Percentiles rank a stretch among this genome's conserved stretches.
These are phyloP conservation scores for Cryptoblepharus egeriae DNA, from an alignment of 2,797 vertebrate genomes.

Conservation along the genomic window DNA sequence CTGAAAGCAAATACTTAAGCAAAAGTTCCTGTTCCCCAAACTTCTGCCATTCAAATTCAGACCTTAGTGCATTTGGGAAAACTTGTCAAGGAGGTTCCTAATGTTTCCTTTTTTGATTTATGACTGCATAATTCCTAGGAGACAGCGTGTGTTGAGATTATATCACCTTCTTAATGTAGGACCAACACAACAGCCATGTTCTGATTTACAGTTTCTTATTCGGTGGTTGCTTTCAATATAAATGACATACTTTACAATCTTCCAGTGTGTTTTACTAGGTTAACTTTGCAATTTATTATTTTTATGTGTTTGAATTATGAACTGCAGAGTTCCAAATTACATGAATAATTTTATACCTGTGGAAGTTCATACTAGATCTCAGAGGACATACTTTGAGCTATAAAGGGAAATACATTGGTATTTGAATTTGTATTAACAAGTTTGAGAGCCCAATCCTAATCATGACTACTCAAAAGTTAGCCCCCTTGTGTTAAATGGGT, in stretches of 20 bases:
- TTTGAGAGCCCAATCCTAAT: too few relatives aligned
- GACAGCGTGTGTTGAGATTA: neutral
- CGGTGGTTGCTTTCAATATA: neutral
- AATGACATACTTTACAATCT: neutral
- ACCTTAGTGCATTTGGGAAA: constrained; percentile 15
- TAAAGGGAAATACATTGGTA: neutral
- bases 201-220: neutral
- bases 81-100: constrained; percentile 25
- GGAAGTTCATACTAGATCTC: neutral
- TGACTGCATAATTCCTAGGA: constrained; percentile 1
- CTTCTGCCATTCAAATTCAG: constrained; percentile 11
- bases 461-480: too few relatives aligned
- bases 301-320: constrained; percentile 6
- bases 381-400: neutral
- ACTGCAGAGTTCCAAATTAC: constrained; percentile 9
- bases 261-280: neutral
- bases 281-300: neutral
- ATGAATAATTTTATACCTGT: constrained; percentile 13
- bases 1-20: constrained; percentile 2
- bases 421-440: neutral
- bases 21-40: constrained; percentile 1
- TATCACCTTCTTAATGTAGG: constrained; percentile 6
- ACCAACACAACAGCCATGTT: neutral
- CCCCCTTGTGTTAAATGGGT: too few relatives aligned
- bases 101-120: constrained; percentile 26